Percentiles rank a stretch among this genome's conserved stretches.
phyloP scores from a whole-genome alignment of 2,113 vertebrate genomes.

The Myodes glareolus region DNA sequence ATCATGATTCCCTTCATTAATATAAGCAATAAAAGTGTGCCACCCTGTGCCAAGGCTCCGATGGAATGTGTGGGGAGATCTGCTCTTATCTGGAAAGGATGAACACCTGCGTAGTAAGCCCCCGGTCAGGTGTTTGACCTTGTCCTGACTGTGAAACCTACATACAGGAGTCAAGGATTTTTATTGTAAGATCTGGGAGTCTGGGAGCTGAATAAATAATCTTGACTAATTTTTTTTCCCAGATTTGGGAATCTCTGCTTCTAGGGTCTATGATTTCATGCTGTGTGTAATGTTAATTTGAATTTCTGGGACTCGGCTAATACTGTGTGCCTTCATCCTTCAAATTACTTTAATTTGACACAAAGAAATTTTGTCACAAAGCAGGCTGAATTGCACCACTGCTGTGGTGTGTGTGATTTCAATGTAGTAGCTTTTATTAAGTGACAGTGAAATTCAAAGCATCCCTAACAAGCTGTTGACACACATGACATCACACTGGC shows the following conservation, averaged over 20 bases:
- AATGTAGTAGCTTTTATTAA: slow-evolving; percentile 58
- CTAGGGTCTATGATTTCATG: not conserved
- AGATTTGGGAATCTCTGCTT: no score
- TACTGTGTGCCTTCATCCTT: slow-evolving; percentile 48
- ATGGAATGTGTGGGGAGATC: not conserved
- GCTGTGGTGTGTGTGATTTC: slow-evolving; percentile 35
- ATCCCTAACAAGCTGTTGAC: slow-evolving; percentile 58
- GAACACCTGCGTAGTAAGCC: accelerated
- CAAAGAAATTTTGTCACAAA: slow-evolving; percentile 76
- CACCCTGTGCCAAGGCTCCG: slow-evolving; percentile 19
- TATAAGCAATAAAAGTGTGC: slow-evolving; percentile 56
- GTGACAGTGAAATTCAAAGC: slow-evolving; percentile 61
- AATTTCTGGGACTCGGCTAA: slow-evolving; percentile 55
- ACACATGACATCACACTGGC: not conserved
- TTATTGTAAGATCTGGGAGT: accelerated
- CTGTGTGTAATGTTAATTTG: slow-evolving; percentile 36
- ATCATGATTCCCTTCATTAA: slow-evolving; percentile 47
- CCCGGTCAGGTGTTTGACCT: accelerated
- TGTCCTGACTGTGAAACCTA: not conserved
- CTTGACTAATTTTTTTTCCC: not conserved
- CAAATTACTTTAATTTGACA: slow-evolving; percentile 79
- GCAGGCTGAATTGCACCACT: slow-evolving; percentile 39
- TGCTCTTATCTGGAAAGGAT: not conserved
- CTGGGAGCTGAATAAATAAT: no score
- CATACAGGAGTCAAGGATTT: not conserved